phyloP scores from a whole-genome alignment of 2,888 invertebrate genomes.

The Caenorhabditis sp. region DNA sequence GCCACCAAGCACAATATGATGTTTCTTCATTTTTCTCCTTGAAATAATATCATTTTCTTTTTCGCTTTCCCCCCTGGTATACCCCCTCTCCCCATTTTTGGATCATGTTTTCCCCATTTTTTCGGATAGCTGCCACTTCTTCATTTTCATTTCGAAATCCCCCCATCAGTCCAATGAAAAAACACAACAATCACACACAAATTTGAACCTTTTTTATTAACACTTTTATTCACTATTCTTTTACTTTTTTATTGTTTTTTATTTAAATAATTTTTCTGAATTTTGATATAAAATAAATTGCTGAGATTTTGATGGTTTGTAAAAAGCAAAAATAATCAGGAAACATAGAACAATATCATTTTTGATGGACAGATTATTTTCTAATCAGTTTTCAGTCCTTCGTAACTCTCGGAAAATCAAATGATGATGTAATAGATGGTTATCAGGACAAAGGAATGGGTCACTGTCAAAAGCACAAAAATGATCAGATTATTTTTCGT shows the following conservation, averaged over 20 bases:
- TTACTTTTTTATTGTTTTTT: slow-evolving; percentile 30
- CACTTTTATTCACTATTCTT: slow-evolving; percentile 1
- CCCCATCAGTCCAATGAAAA: neutral
- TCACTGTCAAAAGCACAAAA: neutral
- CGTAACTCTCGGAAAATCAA: neutral
- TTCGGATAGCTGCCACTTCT: slow-evolving; percentile 47
- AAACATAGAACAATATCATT: too few relatives aligned
- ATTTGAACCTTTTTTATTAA: slow-evolving; percentile 3
- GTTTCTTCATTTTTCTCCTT: slow-evolving; percentile 17
- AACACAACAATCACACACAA: slow-evolving; percentile 1
- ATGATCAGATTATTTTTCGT: too few relatives aligned
- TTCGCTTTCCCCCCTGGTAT: slow-evolving; percentile 12
- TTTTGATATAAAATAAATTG: slow-evolving; percentile 36
- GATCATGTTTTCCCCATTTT: slow-evolving; percentile 5
- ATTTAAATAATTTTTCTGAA: neutral
- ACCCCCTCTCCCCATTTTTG: slow-evolving; percentile 10
- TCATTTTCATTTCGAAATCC: slow-evolving; percentile 14
- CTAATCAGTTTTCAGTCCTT: neutral
- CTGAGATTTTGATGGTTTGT: slow-evolving; percentile 8
- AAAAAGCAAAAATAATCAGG: neutral
- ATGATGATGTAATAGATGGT: neutral
- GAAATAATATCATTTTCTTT: slow-evolving; percentile 28
- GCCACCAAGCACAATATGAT: slow-evolving; percentile 14
- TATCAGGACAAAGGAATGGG: neutral
- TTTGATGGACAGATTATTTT: neutral